phyloP scores from a whole-genome alignment of 2,888 invertebrate species.

The Phyto melanocephala region DNA sequence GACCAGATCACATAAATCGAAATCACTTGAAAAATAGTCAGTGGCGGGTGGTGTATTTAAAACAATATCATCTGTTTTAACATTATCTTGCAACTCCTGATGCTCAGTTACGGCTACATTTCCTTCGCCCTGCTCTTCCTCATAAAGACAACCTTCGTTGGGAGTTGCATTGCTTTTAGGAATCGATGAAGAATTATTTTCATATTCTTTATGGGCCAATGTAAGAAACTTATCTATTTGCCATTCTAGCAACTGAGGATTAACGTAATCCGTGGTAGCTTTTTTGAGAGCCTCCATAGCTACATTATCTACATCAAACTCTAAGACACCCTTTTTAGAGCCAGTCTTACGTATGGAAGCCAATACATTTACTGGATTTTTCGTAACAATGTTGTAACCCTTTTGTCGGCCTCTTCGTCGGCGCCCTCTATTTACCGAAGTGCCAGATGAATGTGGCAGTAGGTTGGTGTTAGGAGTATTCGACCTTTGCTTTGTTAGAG shows the following conservation, averaged over 20 bases:
- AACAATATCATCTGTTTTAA: neutral
- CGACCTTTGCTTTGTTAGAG: neutral
- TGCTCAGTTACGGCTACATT: neutral
- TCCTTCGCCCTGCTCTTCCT: neutral
- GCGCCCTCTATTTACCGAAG: slow-evolving; percentile 41
- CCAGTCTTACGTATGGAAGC: slow-evolving; percentile 73
- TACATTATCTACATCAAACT: slow-evolving; percentile 73
- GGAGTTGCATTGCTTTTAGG: too few species aligned
- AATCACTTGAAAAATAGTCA: slow-evolving; percentile 75
- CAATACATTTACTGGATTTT: slow-evolving; percentile 38
- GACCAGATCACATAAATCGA: slow-evolving; percentile 75
- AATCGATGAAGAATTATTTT: slow-evolving; percentile 51
- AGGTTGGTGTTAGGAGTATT: slow-evolving; percentile 15
- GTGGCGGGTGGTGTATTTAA: slow-evolving; percentile 73
- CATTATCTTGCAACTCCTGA: neutral
- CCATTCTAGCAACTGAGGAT: slow-evolving; percentile 72
- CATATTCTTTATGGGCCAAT: slow-evolving; percentile 67
- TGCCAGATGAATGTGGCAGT: slow-evolving; percentile 60
- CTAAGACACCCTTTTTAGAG: slow-evolving; percentile 74
- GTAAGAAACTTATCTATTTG: slow-evolving; percentile 77
- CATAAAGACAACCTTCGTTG: too few species aligned
- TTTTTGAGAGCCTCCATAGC: slow-evolving; percentile 71
- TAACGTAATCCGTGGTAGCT: slow-evolving; percentile 68
- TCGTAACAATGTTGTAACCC: slow-evolving; percentile 28
- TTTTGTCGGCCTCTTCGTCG: slow-evolving; percentile 57